Evolutionary conservation across 2,888 invertebrate genomes (phyloP), one percentile per base, ranked within the genome.

Genomic region (Graphium colonna): DNA sequence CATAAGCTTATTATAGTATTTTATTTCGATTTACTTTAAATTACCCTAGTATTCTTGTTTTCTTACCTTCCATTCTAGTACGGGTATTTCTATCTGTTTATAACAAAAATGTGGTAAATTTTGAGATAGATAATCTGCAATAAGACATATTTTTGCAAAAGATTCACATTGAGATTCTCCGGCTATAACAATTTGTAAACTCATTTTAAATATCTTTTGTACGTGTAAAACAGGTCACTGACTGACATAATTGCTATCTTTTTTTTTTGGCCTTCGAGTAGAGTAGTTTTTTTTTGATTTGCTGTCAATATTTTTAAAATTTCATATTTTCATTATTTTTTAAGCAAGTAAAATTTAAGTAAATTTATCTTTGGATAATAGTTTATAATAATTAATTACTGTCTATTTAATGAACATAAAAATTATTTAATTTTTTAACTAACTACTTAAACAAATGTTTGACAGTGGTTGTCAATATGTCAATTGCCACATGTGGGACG

Each of bases 41-140:
- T 42, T 4, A 39, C 16, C 9, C 26, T 18, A 31, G 9, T 31
- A 9, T 31, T 31, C 3, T 31, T 9, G 10, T 31, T 31, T 28
- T 10, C 42, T 41, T 75, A 91, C 91, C 76, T 87, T 70, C 92
- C 92, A 93, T 56, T 91, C 90, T 5, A 73, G 51, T 0, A 78
- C 69, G 2, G 79, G 58, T 68, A 88, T 90, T 68, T 88, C 82
- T 46, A 92, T 82, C 55, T 81, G 80, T 60, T 78, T 79, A 54
- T 85, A 91, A 50, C 82, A 75, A 74, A 93, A 92, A 63, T 90
- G 78, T 0, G 92, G 92, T 52, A 93, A 75, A 58, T 82, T 78
- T 63, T 89, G 78, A 1, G 79, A 67, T 40, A 93, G 79, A 66
- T 90, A 88, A 63, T 91, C 87, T 13, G 91, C 92, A 42, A 92